A percentile compares a stretch with the other conserved stretches of the same genome.
phyloP scores from a whole-genome alignment of 2,797 vertebrate genomes.

The Helicolenus hilgendorfi region DNA sequence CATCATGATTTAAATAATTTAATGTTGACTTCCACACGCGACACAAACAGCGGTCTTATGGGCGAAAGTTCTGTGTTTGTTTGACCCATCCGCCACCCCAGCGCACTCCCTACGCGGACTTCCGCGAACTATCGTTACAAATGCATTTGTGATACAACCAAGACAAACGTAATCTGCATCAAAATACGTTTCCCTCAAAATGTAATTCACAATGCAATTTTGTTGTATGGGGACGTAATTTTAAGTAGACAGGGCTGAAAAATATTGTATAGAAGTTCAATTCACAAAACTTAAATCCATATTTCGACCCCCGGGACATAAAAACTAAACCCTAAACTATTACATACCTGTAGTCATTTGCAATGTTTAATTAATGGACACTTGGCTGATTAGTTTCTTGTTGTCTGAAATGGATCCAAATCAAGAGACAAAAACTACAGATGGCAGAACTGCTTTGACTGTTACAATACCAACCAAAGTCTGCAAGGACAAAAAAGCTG shows the following conservation, averaged over 20 bases:
- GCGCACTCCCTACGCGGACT: too few species aligned
- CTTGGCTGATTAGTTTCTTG: not conserved
- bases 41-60: too few species aligned
- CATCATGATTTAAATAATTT: too few species aligned
- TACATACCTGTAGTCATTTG: not conserved
- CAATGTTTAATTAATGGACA: not conserved
- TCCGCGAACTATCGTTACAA: too few species aligned
- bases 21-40: too few species aligned
- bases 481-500: not conserved
- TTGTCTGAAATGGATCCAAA: slow-evolving; percentile 6
- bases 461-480: not conserved
- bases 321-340: not conserved
- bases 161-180: too few species aligned
- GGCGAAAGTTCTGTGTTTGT: too few species aligned
- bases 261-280: not conserved
- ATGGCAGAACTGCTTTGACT: not conserved
- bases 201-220: too few species aligned
- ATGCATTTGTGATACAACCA: too few species aligned
- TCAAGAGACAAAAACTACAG: not conserved
- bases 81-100: too few species aligned
- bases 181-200: too few species aligned
- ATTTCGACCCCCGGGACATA: not conserved
- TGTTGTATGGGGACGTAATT: too few species aligned
- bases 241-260: not conserved
- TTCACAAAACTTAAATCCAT: slow-evolving; percentile 1